phyloP scores from a whole-genome alignment of 2,888 invertebrate species.

The Perizoma flavofasciatum region DNA sequence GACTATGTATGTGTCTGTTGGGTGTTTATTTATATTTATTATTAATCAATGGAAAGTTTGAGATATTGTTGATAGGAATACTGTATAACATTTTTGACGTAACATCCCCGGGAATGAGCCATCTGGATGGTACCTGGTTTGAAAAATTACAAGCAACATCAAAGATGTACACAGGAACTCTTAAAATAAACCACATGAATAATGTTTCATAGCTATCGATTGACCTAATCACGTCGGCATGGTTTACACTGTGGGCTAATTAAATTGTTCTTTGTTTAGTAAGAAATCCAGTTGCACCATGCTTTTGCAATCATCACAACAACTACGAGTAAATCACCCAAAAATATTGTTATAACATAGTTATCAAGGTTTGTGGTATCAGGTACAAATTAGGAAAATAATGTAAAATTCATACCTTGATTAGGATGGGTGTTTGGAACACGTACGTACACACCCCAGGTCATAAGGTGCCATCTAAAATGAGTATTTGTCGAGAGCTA shows the following conservation, averaged over 20 bases:
- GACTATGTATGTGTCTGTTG: no score
- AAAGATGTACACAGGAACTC: slow-evolving; percentile 51
- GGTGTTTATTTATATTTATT: neutral
- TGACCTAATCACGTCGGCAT: slow-evolving; percentile 67
- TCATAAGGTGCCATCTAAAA: no score
- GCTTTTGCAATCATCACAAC: no score
- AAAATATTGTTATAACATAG: no score
- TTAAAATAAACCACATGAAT: slow-evolving; percentile 64
- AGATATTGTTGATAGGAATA: neutral
- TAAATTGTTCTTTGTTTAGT: slow-evolving; percentile 44
- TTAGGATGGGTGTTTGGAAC: no score
- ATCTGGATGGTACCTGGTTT: slow-evolving; percentile 26
- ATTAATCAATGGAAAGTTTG: neutral
- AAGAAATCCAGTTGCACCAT: neutral
- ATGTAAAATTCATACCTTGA: no score
- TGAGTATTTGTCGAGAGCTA: slow-evolving; percentile 24
- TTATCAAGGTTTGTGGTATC: no score
- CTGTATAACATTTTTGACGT: neutral
- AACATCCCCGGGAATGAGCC: slow-evolving; percentile 8
- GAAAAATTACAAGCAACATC: slow-evolving; percentile 29
- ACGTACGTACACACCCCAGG: no score
- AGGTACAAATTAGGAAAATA: no score
- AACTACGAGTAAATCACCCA: no score
- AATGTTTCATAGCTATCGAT: slow-evolving; percentile 65
- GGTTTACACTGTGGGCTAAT: slow-evolving; percentile 65